Evolutionary conservation across 2,888 invertebrate species (phyloP), one percentile per base, ranked within the genome.

Genomic region (Cremastinae sp.): DNA sequence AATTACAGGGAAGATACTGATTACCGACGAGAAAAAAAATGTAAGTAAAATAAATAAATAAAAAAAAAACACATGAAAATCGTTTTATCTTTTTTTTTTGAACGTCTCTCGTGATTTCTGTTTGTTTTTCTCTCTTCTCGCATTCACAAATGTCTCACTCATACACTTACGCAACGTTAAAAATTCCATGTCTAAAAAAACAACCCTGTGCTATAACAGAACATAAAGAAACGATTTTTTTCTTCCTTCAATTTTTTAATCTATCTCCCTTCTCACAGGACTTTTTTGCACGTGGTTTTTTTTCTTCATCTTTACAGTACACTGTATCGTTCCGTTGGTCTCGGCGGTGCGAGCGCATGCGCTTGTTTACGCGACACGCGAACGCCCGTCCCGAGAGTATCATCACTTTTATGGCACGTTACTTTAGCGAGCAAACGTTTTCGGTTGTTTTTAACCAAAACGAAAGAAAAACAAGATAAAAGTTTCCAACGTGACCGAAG

Each of bases 341-440:
- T 69, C 68, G 47, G 28, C 5, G 28, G 28, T 28, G 28, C 28
- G 28, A 2, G 28, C 2, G 28, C 28, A 5, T 5, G 28, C 28
- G 28, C 28, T 2, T 3, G 5, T 28, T 28, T 28, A 5, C 28
- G 28, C 2, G 28, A 37, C 18, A 55, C 68, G 56, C 61, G 59
- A n/a, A n/a, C 56, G 20, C 35, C 51, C 53, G 65, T 45, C 58
- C 43, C 65, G 59, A 65, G 72, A 73, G 43, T 49, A 28, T 62
- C 79, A 75, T 80, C 80, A 53, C 66, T 71, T 79, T 83, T 85
- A 85, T 85, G 85, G 85, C 85, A 85, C 85, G 83, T 84, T 78
- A 81, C 55, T 66, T 66, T 47, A n/a, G 55, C 66, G 43, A 49
- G 43, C 69, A 53, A 61, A 41, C 51, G 10, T 59, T 28, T 49